These are phyloP conservation scores for Papilio machaon DNA, from an alignment of 1,140 invertebrate genomes.

Conservation along the genomic window DNA sequence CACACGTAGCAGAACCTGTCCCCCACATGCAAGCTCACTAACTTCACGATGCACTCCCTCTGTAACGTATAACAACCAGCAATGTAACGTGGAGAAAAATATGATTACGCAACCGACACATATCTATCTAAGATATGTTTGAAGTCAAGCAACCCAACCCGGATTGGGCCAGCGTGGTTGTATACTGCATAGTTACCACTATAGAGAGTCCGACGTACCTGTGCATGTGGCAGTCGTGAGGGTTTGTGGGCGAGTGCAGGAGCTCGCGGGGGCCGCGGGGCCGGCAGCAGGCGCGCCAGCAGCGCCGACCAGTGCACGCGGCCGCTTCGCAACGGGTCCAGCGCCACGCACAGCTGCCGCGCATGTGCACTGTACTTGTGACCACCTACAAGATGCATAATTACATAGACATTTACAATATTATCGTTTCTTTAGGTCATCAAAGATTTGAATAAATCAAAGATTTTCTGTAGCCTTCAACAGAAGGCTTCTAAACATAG, in stretches of 20 bases:
- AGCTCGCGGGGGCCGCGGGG: constrained; percentile 48
- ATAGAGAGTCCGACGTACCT: constrained; percentile 45
- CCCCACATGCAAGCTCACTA: constrained; percentile 80
- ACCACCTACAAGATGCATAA: constrained; percentile 48
- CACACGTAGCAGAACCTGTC: constrained; percentile 82
- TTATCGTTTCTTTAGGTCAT: no score
- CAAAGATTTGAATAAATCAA: no score
- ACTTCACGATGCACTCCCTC: constrained; percentile 81
- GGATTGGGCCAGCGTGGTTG: no score
- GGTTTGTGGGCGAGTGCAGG: constrained; percentile 5
- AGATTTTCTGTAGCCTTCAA: no score
- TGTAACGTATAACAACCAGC: constrained; percentile 51
- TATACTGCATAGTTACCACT: neutral
- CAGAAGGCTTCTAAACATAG: no score
- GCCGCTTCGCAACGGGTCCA: constrained; percentile 60
- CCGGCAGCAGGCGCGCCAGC: constrained; percentile 55
- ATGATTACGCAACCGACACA: no score
- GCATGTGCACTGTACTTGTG: constrained; percentile 63
- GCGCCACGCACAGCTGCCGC: constrained; percentile 55
- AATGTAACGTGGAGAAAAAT: no score
- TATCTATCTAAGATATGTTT: no score
- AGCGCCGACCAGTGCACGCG: constrained; percentile 66
- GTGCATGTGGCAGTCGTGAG: constrained; percentile 56
- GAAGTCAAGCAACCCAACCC: no score
- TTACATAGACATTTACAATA: neutral